A percentile compares a stretch with the other conserved stretches of the same genome.
phyloP scores from a whole-genome alignment of 2,113 vertebrate genomes.

The Felis chaus region DNA sequence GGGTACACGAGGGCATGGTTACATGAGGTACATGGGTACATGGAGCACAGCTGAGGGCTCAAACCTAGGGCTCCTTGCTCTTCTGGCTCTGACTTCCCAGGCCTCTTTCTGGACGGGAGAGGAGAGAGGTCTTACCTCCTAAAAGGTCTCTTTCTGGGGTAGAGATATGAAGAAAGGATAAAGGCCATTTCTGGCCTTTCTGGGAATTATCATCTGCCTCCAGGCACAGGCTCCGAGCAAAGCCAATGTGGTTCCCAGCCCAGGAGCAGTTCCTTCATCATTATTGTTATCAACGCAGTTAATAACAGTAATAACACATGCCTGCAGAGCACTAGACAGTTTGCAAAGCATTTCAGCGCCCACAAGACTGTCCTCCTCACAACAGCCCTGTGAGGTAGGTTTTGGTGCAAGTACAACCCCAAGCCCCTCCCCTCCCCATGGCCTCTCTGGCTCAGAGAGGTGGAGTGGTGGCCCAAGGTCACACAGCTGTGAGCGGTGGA shows the following conservation, averaged over 20 bases:
- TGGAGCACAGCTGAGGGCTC: neutral
- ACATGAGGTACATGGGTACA: too few species aligned
- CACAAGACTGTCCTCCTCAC: neutral
- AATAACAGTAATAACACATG: accelerated
- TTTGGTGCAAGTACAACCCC: neutral
- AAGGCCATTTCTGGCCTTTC: neutral
- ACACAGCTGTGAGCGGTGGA: conserved; percentile 36
- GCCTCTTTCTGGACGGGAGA: neutral
- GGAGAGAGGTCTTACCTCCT: neutral
- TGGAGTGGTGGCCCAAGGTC: neutral
- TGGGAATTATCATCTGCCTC: neutral
- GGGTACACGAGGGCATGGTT: too few species aligned
- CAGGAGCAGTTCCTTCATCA: accelerated
- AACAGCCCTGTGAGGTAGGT: neutral
- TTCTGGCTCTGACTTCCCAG: neutral
- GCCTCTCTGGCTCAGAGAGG: conserved; percentile 43
- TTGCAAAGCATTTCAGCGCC: neutral
- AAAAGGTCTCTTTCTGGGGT: neutral
- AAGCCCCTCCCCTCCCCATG: neutral
- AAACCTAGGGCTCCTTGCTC: neutral
- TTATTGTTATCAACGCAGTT: accelerated
- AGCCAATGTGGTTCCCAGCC: accelerated
- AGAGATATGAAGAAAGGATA: neutral
- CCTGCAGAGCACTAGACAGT: neutral
- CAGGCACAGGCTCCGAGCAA: neutral